Evolutionary conservation across 2,113 vertebrate genomes (phyloP), one percentile per base, ranked within the genome.

Genomic region (Hippocampus mohnikei): DNA sequence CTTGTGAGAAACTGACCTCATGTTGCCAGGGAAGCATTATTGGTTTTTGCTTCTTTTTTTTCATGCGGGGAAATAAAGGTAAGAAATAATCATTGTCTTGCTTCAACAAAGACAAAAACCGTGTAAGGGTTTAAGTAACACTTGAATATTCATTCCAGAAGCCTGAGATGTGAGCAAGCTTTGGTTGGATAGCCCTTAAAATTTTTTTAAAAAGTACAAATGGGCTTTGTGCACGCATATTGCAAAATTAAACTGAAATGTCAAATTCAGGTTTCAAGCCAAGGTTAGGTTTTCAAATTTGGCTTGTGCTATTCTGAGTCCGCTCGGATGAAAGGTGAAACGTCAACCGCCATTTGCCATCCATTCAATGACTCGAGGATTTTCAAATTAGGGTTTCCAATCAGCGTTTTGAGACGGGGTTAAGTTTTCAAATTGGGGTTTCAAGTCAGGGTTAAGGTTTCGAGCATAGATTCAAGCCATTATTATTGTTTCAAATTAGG

Each of bases 1-100:
- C 63, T 65, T 42, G 63, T 18, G 16, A 46, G 63, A 18, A 48
- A 65, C 42, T 16, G 11, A 9, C 33, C 63, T 10, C 46, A 65
- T 48, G 63, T 64, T 13, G 3, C 33, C 59, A 78, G 76, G 71
- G 12, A 74, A 40, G 61, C 64, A 66, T 65, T 56, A 23, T 27
- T 37, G 5, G 33, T 37, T 37, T 37, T 37, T 37, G 33, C 6
- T 37, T 37, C 5, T 12, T 50, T 50, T 44, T 46, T 63, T 66
- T 20, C 66, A 44, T 27, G 64, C 29, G n/a, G 53, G 27, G 56
- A 64, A 37, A 60, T 50, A 33, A 40, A 40, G n/a, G 62, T 5
- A 41, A n/a, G 20, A 15, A 23, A 5, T 64, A 42, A 25, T 44
- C 21, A 42, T 23, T 23, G 62, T 6, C n/a, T 64, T 12, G 21